These are phyloP conservation scores for Dascillus cervinus DNA, from an alignment of 2,888 invertebrate species.

Conservation along the genomic window DNA sequence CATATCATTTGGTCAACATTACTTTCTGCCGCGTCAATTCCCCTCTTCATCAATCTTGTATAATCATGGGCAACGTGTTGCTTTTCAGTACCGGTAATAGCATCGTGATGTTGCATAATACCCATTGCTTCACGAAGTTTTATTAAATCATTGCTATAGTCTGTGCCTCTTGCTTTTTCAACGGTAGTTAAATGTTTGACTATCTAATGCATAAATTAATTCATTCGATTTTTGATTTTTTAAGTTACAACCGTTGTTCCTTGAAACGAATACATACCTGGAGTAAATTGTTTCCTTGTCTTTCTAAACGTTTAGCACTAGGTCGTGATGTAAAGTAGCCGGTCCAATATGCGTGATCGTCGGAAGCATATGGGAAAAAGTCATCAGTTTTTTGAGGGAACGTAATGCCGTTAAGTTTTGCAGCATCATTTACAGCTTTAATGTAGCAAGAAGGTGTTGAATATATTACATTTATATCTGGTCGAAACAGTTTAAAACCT, in stretches of 20 bases:
- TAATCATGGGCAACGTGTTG: constrained; percentile 56
- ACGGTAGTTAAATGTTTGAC: constrained; percentile 61
- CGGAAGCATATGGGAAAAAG: too few species aligned
- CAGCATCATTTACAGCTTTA: constrained; percentile 53
- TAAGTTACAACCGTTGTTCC: neutral
- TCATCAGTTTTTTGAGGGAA: constrained; percentile 49
- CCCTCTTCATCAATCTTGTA: constrained; percentile 62
- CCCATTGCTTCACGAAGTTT: constrained; percentile 64
- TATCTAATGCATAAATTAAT: constrained; percentile 41
- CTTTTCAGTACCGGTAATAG: constrained; percentile 40
- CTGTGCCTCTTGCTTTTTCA: constrained; percentile 41
- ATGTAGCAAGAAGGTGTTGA: constrained; percentile 77
- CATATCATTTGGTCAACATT: constrained; percentile 21
- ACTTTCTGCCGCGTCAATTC: constrained; percentile 45
- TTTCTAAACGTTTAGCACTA: constrained; percentile 17
- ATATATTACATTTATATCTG: constrained; percentile 57
- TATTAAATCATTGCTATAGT: constrained; percentile 44
- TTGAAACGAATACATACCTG: constrained; percentile 11
- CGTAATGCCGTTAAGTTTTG: constrained; percentile 26
- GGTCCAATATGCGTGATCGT: constrained; percentile 15
- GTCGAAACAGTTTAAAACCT: constrained; percentile 3
- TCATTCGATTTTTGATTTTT: neutral
- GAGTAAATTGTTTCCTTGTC: constrained; percentile 18
- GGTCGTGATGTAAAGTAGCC: constrained; percentile 20
- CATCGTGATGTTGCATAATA: constrained; percentile 84